A percentile compares a stretch with the other conserved stretches of the same genome.
Evolutionary conservation across 2,113 vertebrate genomes (phyloP).

Genomic region (Castor canadensis): DNA sequence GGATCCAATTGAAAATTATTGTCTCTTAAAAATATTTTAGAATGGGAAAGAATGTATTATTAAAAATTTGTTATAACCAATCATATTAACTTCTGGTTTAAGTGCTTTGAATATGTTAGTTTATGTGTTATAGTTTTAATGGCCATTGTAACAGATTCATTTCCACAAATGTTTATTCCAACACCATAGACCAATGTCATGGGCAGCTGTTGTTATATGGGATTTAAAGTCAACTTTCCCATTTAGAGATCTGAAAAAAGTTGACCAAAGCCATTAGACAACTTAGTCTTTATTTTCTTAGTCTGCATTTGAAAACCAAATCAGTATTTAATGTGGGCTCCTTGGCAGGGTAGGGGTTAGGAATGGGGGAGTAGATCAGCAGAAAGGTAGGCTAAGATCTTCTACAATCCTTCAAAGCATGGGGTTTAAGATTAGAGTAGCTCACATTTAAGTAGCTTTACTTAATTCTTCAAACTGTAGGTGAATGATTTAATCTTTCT

Average conservation of each 20-base stretch:
- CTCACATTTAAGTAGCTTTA: background rate
- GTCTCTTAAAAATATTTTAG: background rate
- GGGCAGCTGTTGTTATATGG: too few species aligned
- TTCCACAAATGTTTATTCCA: too few species aligned
- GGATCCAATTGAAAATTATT: background rate
- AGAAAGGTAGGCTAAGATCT: background rate
- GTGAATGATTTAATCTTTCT: background rate
- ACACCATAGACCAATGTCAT: too few species aligned
- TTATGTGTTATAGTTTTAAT: background rate
- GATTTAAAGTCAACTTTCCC: too few species aligned
- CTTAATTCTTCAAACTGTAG: background rate
- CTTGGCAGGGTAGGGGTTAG: background rate
- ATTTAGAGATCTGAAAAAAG: too few species aligned
- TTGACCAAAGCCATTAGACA: too few species aligned
- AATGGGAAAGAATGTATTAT: background rate
- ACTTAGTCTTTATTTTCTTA: too few species aligned
- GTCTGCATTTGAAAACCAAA: too few species aligned
- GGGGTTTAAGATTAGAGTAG: background rate
- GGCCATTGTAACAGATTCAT: background rate
- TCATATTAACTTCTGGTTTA: background rate
- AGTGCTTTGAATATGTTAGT: background rate
- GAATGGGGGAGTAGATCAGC: background rate
- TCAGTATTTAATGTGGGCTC: rapidly evolving
- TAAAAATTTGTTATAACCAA: background rate
- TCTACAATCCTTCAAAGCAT: background rate